A percentile compares a stretch with the other conserved stretches of the same genome.
Conservation (phyloP, 2,113 vertebrate species). For the Archocentrus centrarchus region DNA sequence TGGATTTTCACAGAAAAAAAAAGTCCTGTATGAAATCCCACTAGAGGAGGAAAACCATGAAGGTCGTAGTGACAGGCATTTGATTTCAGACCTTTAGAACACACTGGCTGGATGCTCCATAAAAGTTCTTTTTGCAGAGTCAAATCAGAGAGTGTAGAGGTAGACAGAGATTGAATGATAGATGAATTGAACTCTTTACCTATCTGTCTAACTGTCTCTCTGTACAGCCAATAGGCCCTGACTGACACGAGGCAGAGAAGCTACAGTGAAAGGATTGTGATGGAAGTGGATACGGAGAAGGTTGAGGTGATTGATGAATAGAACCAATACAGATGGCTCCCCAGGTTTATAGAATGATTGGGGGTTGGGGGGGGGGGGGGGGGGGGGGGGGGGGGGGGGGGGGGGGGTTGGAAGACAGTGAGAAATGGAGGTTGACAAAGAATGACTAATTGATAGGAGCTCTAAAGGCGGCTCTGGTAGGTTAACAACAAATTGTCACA, state of each 20-base stretch:
- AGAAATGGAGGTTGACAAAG: slow-evolving; percentile 18
- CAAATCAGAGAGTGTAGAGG: neutral
- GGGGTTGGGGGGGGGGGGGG: slow-evolving; percentile 19
- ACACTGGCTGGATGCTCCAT: neutral
- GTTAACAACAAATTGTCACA: slow-evolving; percentile 8
- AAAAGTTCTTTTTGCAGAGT: slow-evolving; percentile 4
- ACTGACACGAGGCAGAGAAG: slow-evolving; percentile 30
- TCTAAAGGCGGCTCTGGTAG: neutral
- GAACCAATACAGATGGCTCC: slow-evolving; percentile 6
- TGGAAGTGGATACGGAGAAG: neutral
- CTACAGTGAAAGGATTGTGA: slow-evolving; percentile 24
- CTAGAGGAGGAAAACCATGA: neutral
- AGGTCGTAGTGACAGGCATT: neutral
- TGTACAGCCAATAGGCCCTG: slow-evolving; percentile 15
- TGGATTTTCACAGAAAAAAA: neutral
- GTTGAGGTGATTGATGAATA: slow-evolving; percentile 29
- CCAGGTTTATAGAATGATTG: slow-evolving; percentile 40
- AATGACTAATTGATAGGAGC: slow-evolving; percentile 17
- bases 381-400: slow-evolving; percentile 13
- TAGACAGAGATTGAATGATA: slow-evolving; percentile 36
- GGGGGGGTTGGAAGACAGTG: neutral
- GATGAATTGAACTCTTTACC: slow-evolving; percentile 32
- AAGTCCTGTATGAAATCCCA: neutral
- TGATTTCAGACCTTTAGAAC: neutral
- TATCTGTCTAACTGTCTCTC: slow-evolving; percentile 34